Percentiles rank a stretch among this genome's conserved stretches.
Conservation (phyloP, 1,140 invertebrate genomes). For the Drosophila nebulosa region DNA sequence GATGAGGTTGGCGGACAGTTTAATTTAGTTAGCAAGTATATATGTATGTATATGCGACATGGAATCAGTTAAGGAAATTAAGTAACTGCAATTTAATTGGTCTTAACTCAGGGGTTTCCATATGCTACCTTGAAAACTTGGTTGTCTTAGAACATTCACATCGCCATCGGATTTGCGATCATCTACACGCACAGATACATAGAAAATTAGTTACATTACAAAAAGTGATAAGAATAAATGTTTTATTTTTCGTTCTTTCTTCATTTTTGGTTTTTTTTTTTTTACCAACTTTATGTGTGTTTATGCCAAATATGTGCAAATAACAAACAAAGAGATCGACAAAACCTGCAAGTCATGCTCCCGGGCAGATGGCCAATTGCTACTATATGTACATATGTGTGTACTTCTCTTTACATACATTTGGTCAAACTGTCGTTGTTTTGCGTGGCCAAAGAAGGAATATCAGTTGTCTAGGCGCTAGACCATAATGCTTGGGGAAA, state of each 20-base stretch:
- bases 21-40: slow-evolving; percentile 19
- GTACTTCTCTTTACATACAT: slow-evolving; percentile 23
- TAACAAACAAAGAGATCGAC: slow-evolving; percentile 60
- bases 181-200: slow-evolving; percentile 38
- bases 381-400: slow-evolving; percentile 13
- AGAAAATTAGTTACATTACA: slow-evolving; percentile 59
- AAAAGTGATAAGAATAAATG: slow-evolving; percentile 5
- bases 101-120: background rate
- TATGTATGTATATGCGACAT: background rate
- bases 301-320: slow-evolving; percentile 41
- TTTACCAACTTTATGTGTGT: slow-evolving; percentile 23
- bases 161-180: slow-evolving; percentile 79
- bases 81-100: background rate
- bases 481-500: slow-evolving; percentile 25
- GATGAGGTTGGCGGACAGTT: background rate
- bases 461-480: slow-evolving; percentile 16
- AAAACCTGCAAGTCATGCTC: slow-evolving; percentile 60
- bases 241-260: too few relatives aligned
- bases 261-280: background rate
- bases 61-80: background rate
- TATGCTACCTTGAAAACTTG: slow-evolving; percentile 77
- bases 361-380: slow-evolving; percentile 67
- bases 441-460: slow-evolving; percentile 29
- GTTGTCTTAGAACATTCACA: slow-evolving; percentile 65
- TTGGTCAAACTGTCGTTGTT: slow-evolving; percentile 15